Evolutionary conservation across 2,888 invertebrate species (phyloP), one percentile per base, ranked within the genome.

Genomic region (Pristionchus entomophagus): DNA sequence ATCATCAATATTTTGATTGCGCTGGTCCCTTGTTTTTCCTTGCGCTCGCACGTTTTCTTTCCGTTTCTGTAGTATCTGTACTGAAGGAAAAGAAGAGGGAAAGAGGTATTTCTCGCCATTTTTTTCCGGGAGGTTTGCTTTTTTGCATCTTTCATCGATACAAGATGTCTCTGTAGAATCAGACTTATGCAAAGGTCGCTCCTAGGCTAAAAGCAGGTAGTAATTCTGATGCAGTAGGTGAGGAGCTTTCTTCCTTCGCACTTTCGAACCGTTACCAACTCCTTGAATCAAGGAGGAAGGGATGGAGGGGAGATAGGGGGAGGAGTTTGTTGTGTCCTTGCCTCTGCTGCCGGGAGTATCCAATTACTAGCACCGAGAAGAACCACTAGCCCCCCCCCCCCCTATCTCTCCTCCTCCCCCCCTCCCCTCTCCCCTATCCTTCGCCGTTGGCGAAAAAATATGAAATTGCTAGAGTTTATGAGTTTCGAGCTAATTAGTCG

Each of bases 201-300:
- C 73, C 41, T 73, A 6, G 38, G n/a, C 8, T 41, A 35, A 29
- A 35, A 35, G 35, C 35, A 65, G 62, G 29, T 29, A 62, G 73
- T 45, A 73, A 73, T 73, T 73, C 41, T 73, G 73, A 73, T 73
- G 73, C 73, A 73, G 41, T 56, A n/a, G n/a, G n/a, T n/a, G n/a
- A n/a, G n/a, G n/a, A n/a, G 59, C 10, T 14, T 32, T 65, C 35
- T 3, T 35, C 32, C 32, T n/a, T 38, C n/a, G 32, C 22, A 22
- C 69, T 35, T n/a, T 65, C 35, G 19, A 69, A 38, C 38, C 19
- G 69, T 38, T 14, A 56, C 56, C 56, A 45, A 32, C 12, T 22
- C 65, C 22, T 29, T 69, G 35, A 10, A 69, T 29, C 35, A 22
- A 69, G 22, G 14, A 38, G 65, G 65, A 65, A 73, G 73, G 26